Conservation (phyloP, 2,888 invertebrate genomes). For the Macrosoma leucophasiata region DNA sequence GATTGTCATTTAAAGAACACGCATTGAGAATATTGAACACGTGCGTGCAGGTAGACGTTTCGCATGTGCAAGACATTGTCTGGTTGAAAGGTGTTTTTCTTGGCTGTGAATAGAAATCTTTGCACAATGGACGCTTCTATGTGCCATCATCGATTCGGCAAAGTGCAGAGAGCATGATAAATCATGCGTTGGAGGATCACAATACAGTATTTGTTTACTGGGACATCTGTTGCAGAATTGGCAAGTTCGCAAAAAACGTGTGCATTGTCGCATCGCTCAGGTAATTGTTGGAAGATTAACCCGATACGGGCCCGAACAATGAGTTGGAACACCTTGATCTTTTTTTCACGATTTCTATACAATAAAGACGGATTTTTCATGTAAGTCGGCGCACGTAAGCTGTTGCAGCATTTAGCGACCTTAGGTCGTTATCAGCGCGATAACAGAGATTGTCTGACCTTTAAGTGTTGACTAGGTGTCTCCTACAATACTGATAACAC, state of each 20-base stretch:
- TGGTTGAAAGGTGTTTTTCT: constrained; percentile 58
- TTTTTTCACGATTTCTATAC: constrained; percentile 28
- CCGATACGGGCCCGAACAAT: constrained; percentile 58
- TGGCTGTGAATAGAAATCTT: constrained; percentile 51
- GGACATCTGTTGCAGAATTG: constrained; percentile 65
- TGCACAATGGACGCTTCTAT: constrained; percentile 65
- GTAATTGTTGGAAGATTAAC: constrained; percentile 69
- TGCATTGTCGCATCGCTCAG: constrained; percentile 52
- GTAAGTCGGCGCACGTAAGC: constrained; percentile 29
- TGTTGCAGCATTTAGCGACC: constrained; percentile 60
- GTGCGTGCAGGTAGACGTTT: constrained; percentile 70
- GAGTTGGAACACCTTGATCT: constrained; percentile 61
- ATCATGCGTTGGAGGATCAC: constrained; percentile 67
- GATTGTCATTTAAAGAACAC: constrained; percentile 40
- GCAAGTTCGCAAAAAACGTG: constrained; percentile 49
- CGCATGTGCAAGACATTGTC: constrained; percentile 70
- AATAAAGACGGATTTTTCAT: constrained; percentile 12
- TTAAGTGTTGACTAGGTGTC: constrained; percentile 62
- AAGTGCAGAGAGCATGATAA: constrained; percentile 53
- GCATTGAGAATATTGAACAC: constrained; percentile 63
- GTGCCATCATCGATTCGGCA: constrained; percentile 57
- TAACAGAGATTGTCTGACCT: constrained; percentile 68
- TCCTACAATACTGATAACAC: constrained; percentile 48
- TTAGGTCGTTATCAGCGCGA: constrained; percentile 61
- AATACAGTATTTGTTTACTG: constrained; percentile 61